Evolutionary conservation across 2,888 invertebrate genomes (phyloP).

Genomic region (Drosophila siamana): DNA sequence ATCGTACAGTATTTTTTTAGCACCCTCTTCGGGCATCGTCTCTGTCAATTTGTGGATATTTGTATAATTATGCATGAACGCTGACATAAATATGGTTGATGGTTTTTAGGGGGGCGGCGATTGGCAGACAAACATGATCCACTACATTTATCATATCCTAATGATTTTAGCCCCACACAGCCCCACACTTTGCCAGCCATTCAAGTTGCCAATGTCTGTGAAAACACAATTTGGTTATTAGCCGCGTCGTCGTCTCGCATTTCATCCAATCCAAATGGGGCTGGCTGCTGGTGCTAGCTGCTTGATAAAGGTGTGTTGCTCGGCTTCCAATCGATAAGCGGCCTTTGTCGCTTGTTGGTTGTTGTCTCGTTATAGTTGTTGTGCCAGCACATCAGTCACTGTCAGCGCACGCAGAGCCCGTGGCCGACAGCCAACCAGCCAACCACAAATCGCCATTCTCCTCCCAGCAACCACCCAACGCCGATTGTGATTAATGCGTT

Average conservation of each 20-base stretch:
- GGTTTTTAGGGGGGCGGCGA: slow-evolving; percentile 35
- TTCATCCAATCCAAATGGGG: slow-evolving; percentile 74
- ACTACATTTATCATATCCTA: slow-evolving; percentile 72
- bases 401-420: slow-evolving; percentile 70
- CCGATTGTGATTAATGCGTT: slow-evolving; percentile 84
- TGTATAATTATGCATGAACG: slow-evolving; percentile 50
- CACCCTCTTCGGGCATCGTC: slow-evolving; percentile 16
- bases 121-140: slow-evolving; percentile 58
- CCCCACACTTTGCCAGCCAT: slow-evolving; percentile 11
- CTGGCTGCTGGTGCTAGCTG: slow-evolving; percentile 51
- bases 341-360: slow-evolving; percentile 39
- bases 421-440: slow-evolving; percentile 40
- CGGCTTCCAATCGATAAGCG: slow-evolving; percentile 80
- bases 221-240: slow-evolving; percentile 79
- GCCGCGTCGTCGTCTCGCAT: slow-evolving; percentile 66
- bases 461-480: slow-evolving; percentile 29
- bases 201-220: slow-evolving; percentile 58
- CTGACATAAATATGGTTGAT: slow-evolving; percentile 45
- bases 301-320: slow-evolving; percentile 82
- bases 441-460: slow-evolving; percentile 63
- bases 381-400: slow-evolving; percentile 83
- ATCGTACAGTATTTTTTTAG: slow-evolving; percentile 3
- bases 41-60: slow-evolving; percentile 43
- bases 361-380: slow-evolving; percentile 30
- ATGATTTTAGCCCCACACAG: slow-evolving; percentile 54